Evolutionary conservation across 2,113 vertebrate species (phyloP), one percentile per base, ranked within the genome.

Genomic region (Kryptolebias marmoratus): DNA sequence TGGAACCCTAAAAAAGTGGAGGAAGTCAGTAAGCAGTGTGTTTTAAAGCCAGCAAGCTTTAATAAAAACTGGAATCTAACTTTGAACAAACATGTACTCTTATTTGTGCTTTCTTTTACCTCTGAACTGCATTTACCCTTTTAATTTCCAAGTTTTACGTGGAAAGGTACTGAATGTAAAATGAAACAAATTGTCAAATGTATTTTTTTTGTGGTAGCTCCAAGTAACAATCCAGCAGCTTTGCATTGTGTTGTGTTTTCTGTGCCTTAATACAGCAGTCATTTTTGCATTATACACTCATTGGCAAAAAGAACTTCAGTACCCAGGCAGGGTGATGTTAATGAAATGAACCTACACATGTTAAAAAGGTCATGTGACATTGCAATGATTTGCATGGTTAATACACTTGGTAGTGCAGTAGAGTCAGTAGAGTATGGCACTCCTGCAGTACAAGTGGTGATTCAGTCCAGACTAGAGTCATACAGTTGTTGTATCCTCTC

Each of bases 51-150:
- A 75, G 12, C 27, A 48, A 22, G 28, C 71, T 81, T 74, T 62
- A 89, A 61, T 72, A 57, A 79, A 85, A 88, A 82, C 39, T 77
- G 71, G 39, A 71, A 65, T 52, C 45, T 54, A 54, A 49, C 71
- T 80, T 79, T 70, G 32, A 79, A 75, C 59, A 64, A 72, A 42
- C 32, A 48, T 32, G 70, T 31, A 70, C 63, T 60, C 64, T 56
- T 30, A 22, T 83, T 83, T 85, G 72, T 70, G 64, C 28, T 67
- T 69, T 68, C 63, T 56, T 27, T 11, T 71, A 59, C 39, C 70
- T 55, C 64, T 87, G 68, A 87, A 64, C 80, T 90, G 28, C 27
- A 45, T 58, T 73, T 67, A 71, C 10, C 65, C 70, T 78, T 78
- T 68, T 53, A 42, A 56, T 73, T 77, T 77, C 18, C 77, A 22